A percentile compares a stretch with the other conserved stretches of the same genome.
Conservation (phyloP, 92 coral and sea anemone genomes). For the Phenganax marumi region DNA sequence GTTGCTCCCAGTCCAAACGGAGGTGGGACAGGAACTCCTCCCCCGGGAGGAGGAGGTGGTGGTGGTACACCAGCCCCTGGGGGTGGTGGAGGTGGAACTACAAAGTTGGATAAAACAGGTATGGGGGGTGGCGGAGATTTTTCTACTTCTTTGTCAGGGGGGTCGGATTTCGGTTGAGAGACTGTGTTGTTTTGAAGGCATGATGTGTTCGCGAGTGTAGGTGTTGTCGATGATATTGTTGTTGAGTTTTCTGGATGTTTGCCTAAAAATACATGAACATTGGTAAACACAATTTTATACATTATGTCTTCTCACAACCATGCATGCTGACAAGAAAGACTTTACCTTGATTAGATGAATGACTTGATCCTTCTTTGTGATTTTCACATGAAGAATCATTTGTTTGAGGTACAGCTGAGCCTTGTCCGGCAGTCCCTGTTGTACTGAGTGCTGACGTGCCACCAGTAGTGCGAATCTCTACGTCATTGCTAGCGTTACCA, state of each 20-base stretch:
- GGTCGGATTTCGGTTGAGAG: not conserved
- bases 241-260: slow-evolving; percentile 32
- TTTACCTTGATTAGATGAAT: not conserved
- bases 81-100: slow-evolving; percentile 69
- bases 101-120: slow-evolving; percentile 34
- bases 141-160: slow-evolving; percentile 10
- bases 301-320: no score
- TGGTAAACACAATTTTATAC: no score
- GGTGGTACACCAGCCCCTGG: slow-evolving; percentile 65
- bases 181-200: not conserved
- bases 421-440: not conserved
- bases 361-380: not conserved
- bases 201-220: not conserved
- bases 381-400: not conserved
- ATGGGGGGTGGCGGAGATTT: slow-evolving; percentile 41
- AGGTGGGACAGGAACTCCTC: slow-evolving; percentile 72
- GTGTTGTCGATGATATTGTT: slow-evolving; percentile 4
- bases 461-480: not conserved
- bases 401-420: not conserved
- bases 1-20: slow-evolving; percentile 58
- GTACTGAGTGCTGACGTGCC: not conserved
- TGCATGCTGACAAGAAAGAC: no score
- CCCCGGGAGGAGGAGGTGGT: slow-evolving; percentile 78
- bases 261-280: not conserved
- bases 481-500: slow-evolving; percentile 1